phyloP scores from a whole-genome alignment of 1,140 invertebrate species.

The Phymorhynchus buccinoides region DNA sequence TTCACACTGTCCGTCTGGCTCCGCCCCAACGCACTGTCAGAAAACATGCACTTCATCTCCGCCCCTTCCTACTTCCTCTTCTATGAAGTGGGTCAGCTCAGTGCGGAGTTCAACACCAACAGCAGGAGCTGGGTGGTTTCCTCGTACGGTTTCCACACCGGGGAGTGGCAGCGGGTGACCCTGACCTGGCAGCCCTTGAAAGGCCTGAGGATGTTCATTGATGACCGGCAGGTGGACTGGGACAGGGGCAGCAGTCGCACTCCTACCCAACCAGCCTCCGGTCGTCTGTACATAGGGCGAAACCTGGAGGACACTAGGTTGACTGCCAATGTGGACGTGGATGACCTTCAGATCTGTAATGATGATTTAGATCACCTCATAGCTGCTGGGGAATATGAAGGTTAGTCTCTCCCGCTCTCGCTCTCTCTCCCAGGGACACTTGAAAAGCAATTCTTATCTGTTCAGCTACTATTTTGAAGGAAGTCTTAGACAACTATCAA shows the following conservation, averaged over 20 bases:
- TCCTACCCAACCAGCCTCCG: conserved; percentile 50
- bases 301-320: conserved; percentile 33
- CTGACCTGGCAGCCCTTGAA: conserved; percentile 66
- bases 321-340: conserved; percentile 56
- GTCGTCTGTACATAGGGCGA: conserved; percentile 61
- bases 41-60: conserved; percentile 65
- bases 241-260: conserved; percentile 32
- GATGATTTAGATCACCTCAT: conserved; percentile 56
- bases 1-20: conserved; percentile 67
- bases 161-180: conserved; percentile 68
- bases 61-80: conserved; percentile 67
- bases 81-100: conserved; percentile 61
- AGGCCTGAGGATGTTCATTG: conserved; percentile 65
- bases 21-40: conserved; percentile 57
- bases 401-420: conserved; percentile 46
- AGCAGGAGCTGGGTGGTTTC: conserved; percentile 62
- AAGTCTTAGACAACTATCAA: background rate
- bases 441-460: background rate
- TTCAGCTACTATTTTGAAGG: background rate
- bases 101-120: conserved; percentile 55
- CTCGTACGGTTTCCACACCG: conserved; percentile 51
- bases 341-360: conserved; percentile 70
- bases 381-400: conserved; percentile 54
- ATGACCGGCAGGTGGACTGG: conserved; percentile 54
- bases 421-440: background rate